A percentile compares a stretch with the other conserved stretches of the same genome.
Conservation (phyloP, 1,140 invertebrate species). For the Drosophila auraria region DNA sequence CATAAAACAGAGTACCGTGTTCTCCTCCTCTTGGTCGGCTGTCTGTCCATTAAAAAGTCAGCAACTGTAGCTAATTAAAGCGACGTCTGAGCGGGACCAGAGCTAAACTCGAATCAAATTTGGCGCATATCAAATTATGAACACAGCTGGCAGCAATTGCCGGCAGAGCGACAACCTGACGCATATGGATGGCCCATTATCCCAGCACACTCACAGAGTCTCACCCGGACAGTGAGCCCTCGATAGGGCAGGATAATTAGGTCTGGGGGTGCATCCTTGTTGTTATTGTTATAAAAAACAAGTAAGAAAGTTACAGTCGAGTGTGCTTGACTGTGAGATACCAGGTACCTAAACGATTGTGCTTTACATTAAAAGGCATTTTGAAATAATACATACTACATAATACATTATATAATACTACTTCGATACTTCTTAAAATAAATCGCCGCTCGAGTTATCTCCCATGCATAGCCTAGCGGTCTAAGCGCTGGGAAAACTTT, state of each 20-base stretch:
- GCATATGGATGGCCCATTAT: constrained; percentile 58
- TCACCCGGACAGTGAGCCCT: constrained; percentile 9
- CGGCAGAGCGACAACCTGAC: constrained; percentile 60
- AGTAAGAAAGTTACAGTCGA: no score
- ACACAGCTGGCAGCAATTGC: constrained; percentile 79
- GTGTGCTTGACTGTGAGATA: no score
- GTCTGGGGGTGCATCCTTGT: not conserved
- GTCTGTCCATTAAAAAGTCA: constrained; percentile 80
- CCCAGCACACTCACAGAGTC: constrained; percentile 12
- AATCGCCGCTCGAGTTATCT: no score
- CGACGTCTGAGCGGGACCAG: constrained; percentile 49
- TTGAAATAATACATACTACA: no score
- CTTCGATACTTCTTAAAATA: no score
- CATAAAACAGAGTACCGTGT: constrained; percentile 23
- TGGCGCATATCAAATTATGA: constrained; percentile 80
- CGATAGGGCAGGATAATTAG: constrained; percentile 2
- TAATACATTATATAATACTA: no score
- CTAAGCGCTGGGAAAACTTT: no score
- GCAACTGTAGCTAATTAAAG: constrained; percentile 80
- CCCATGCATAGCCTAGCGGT: no score
- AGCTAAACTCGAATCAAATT: constrained; percentile 79
- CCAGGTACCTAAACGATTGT: no score
- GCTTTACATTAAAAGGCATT: no score
- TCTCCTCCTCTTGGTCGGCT: constrained; percentile 31
- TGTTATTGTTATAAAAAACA: no score